These are phyloP conservation scores for Drepana falcataria DNA, from an alignment of 2,888 invertebrate species.

Conservation along the genomic window DNA sequence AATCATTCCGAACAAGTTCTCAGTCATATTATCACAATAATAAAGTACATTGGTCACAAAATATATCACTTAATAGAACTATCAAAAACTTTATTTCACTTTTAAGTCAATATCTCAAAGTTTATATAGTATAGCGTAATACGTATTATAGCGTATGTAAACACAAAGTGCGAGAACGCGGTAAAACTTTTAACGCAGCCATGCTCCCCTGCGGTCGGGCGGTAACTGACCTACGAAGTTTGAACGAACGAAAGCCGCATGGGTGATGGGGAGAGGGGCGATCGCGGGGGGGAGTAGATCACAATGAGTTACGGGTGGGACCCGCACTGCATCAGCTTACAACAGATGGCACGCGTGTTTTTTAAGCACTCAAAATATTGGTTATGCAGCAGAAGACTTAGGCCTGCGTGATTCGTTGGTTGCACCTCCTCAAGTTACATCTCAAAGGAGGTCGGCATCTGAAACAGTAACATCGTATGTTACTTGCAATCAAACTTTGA, in stretches of 20 bases:
- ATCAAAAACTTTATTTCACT: conserved; percentile 53
- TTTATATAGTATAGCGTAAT: conserved; percentile 54
- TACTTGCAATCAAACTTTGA: conserved; percentile 1
- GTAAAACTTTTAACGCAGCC: conserved; percentile 76
- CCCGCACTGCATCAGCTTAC: conserved; percentile 70
- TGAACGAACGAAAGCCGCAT: conserved; percentile 78
- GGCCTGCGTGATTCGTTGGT: conserved; percentile 66
- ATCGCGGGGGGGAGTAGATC: conserved; percentile 47
- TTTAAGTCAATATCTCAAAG: conserved; percentile 46
- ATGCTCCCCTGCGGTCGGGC: conserved; percentile 78
- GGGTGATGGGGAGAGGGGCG: conserved; percentile 55
- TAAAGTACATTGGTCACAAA: conserved; percentile 69
- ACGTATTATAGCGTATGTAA: conserved; percentile 69
- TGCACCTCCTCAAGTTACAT: conserved; percentile 64
- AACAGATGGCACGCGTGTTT: conserved; percentile 79
- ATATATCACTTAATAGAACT: conserved; percentile 20
- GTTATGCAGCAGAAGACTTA: conserved; percentile 68
- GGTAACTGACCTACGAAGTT: conserved; percentile 81
- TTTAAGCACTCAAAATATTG: conserved; percentile 72
- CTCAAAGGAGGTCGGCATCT: conserved; percentile 68
- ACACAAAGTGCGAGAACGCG: conserved; percentile 70
- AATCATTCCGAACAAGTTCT: conserved; percentile 72
- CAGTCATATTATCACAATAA: conserved; percentile 59
- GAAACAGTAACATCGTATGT: conserved; percentile 38
- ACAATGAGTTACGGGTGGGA: conserved; percentile 61